These are phyloP conservation scores for Trachelus troglodyta DNA, from an alignment of 2,888 invertebrate genomes.

Conservation along the genomic window DNA sequence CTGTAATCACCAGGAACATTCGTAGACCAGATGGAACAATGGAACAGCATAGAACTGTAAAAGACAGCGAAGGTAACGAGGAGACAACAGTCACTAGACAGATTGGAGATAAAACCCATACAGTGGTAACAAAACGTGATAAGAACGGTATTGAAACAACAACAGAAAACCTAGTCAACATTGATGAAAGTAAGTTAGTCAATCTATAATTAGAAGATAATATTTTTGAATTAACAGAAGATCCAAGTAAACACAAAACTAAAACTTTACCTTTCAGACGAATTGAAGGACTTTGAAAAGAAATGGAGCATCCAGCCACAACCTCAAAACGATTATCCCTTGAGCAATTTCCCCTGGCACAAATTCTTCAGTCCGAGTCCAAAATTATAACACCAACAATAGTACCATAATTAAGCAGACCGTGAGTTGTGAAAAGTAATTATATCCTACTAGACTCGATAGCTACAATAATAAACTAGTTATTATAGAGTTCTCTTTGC, in stretches of 20 bases:
- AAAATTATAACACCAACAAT: conserved; percentile 41
- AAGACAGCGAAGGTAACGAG: conserved; percentile 72
- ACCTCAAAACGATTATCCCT: conserved; percentile 11
- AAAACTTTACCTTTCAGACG: conserved; percentile 38
- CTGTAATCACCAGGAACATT: conserved; percentile 69
- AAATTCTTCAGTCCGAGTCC: conserved; percentile 56
- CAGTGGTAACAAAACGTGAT: conserved; percentile 50
- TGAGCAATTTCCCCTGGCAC: conserved; percentile 47
- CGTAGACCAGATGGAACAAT: conserved; percentile 71
- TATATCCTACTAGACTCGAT: not conserved
- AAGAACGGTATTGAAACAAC: conserved; percentile 55
- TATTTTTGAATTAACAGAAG: not conserved
- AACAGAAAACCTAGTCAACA: conserved; percentile 55
- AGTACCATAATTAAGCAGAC: not conserved
- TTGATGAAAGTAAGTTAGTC: conserved; percentile 52
- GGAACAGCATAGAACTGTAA: conserved; percentile 70
- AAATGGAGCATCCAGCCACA: conserved; percentile 34
- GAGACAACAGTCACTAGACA: conserved; percentile 70
- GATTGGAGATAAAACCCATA: conserved; percentile 55
- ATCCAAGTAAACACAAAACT: not conserved
- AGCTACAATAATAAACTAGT: not conserved
- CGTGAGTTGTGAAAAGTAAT: not conserved
- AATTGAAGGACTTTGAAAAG: conserved; percentile 41
- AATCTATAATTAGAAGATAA: not conserved
- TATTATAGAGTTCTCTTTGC: not conserved